phyloP scores from a whole-genome alignment of 2,797 vertebrate species.

The Acrossocheilus wenchowensis region DNA sequence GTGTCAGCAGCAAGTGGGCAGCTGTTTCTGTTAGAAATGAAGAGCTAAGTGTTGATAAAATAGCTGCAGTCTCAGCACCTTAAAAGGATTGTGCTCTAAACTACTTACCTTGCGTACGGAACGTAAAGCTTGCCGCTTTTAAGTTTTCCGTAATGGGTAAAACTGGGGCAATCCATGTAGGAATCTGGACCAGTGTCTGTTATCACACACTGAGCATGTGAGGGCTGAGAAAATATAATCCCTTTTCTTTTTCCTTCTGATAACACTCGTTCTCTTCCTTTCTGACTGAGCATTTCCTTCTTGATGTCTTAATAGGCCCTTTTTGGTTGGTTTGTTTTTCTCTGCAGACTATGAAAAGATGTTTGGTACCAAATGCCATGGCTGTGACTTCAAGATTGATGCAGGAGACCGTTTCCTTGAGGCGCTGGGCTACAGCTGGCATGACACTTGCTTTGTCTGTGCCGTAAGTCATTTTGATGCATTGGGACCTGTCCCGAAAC shows the following conservation, averaged over 20 bases:
- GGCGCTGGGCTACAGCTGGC: conserved; percentile 98
- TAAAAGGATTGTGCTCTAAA: conserved; percentile 69
- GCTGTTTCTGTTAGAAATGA: conserved; percentile 72
- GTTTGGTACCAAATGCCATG: conserved; percentile 98
- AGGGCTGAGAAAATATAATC: conserved; percentile 56
- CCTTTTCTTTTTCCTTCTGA: conserved; percentile 42
- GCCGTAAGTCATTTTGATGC: conserved; percentile 88
- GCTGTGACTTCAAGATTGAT: conserved; percentile 99
- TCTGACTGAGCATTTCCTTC: conserved; percentile 5
- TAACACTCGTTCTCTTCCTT: conserved; percentile 33
- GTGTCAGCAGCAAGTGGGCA: conserved; percentile 71
- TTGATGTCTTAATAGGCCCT: conserved; percentile 19
- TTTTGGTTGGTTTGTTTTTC: conserved; percentile 38
- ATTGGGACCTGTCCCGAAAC: conserved; percentile 58
- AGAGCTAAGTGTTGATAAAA: conserved; percentile 77
- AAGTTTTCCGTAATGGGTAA: conserved; percentile 69
- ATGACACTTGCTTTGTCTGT: conserved; percentile 98
- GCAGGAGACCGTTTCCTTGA: conserved; percentile 98
- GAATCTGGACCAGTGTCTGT: conserved; percentile 75
- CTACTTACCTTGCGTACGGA: conserved; percentile 69
- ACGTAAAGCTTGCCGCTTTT: conserved; percentile 70
- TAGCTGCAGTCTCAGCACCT: conserved; percentile 79
- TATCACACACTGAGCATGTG: conserved; percentile 61
- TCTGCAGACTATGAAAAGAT: conserved; percentile 96
- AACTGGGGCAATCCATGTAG: conserved; percentile 72